These are phyloP conservation scores for Daptonema setosum DNA, from an alignment of 2,888 invertebrate species.

Conservation along the genomic window DNA sequence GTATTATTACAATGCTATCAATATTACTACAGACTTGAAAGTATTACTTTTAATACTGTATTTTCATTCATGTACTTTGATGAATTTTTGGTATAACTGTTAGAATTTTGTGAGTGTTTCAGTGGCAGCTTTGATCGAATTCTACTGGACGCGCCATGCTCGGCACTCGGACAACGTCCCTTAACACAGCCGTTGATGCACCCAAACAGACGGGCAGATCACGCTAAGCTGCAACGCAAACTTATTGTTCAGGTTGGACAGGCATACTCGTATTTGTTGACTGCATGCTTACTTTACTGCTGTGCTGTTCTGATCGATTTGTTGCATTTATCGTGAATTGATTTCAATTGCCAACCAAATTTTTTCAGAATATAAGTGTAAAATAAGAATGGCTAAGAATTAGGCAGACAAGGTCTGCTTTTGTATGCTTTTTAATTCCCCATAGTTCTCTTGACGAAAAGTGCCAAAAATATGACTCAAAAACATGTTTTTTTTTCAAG, in stretches of 20 bases:
- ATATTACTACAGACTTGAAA: no score
- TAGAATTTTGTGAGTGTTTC: background rate
- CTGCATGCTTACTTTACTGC: background rate
- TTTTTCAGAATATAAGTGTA: background rate
- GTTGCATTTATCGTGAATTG: background rate
- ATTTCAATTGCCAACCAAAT: background rate
- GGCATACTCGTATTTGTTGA: background rate
- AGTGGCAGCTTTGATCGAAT: slow-evolving; percentile 60
- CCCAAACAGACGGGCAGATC: background rate
- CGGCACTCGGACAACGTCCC: slow-evolving; percentile 80
- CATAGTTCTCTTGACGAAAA: no score
- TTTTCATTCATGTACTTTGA: no score
- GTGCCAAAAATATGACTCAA: no score
- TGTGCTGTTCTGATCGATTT: background rate
- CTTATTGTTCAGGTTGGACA: background rate
- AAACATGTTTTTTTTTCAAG: background rate
- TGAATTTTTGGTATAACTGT: background rate
- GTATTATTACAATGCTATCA: no score
- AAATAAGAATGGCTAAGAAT: no score
- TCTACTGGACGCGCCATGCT: slow-evolving; percentile 87
- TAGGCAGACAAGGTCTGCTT: background rate
- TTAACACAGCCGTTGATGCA: background rate
- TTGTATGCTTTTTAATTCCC: no score
- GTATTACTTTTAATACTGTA: no score
- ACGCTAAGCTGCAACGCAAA: background rate